Evolutionary conservation across 1,140 invertebrate genomes (phyloP).

Genomic region (Cydia amplana): DNA sequence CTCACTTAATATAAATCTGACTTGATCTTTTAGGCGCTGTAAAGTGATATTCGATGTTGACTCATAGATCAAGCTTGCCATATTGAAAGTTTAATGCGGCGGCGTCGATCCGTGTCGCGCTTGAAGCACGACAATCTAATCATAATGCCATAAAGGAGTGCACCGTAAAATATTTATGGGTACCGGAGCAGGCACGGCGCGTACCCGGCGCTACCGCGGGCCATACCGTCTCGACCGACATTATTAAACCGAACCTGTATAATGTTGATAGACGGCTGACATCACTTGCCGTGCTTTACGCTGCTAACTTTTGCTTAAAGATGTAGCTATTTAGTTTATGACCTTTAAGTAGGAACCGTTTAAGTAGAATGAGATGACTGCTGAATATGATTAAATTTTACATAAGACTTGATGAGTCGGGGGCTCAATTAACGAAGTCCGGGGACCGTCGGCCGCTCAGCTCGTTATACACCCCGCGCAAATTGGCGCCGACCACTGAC

Average conservation of each 20-base stretch:
- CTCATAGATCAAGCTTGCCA: constrained; percentile 39
- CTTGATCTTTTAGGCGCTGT: constrained; percentile 14
- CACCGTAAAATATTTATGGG: constrained; percentile 64
- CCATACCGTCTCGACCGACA: constrained; percentile 27
- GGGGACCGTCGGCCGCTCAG: constrained; percentile 53
- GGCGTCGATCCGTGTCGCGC: constrained; percentile 48
- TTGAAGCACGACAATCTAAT: constrained; percentile 56
- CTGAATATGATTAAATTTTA: constrained; percentile 38
- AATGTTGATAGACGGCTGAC: constrained; percentile 15
- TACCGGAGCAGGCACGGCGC: constrained; percentile 50
- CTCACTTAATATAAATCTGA: not conserved
- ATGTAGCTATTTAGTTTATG: constrained; percentile 9
- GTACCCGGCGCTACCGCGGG: constrained; percentile 43
- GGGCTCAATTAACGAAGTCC: constrained; percentile 61
- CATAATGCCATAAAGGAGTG: constrained; percentile 60
- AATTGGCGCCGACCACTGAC: constrained; percentile 62
- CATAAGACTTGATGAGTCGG: constrained; percentile 51
- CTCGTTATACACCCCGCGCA: constrained; percentile 60
- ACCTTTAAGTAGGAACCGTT: constrained; percentile 23
- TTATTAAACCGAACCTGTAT: constrained; percentile 31
- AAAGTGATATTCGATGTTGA: not conserved
- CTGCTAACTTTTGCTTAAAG: not conserved
- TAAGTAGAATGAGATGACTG: not conserved
- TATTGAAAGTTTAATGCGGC: constrained; percentile 55
- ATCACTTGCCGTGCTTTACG: constrained; percentile 7